Evolutionary conservation across 2,113 vertebrate species (phyloP), one percentile per base, ranked within the genome.

Genomic region (Psophia crepitans): DNA sequence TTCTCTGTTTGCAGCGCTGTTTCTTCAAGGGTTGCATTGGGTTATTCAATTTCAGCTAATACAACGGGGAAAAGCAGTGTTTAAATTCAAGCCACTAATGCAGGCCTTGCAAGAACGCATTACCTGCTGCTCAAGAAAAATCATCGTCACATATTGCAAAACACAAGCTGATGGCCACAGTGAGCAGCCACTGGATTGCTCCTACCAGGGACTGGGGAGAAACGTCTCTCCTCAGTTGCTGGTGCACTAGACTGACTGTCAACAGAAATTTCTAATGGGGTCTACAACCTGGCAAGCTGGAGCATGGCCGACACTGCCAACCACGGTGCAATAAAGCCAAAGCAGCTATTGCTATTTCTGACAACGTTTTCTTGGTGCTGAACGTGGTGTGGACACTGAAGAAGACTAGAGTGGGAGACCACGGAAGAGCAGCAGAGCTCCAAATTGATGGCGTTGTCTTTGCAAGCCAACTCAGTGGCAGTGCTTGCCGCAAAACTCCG

Each of bases 331-430:
- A 17, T 4, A 21, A 54, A 75, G 64, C 58, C 80, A 21, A 30
- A 79, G 2, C 8, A 46, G 32, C 20, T 39, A 23, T 3, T 68
- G 61, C 18, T 64, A 3, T 9, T 87, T 39, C 24, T 7, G 18
- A 53, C 24, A 79, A 5, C 2, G 43, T 46, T 41, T 33, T 28
- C 37, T 37, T 9, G 30, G 53, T 0, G 2, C 63, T 44, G 86
- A 27, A 14, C 0, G 0, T 26, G 73, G 8, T 61, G 30, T 60
- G 53, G 75, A 6, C 1, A 2, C 32, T 32, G 39, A 22, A 30
- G 64, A 57, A 14, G 33, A 17, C 8, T 13, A 32, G 48, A 44
- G 26, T 43, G 32, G 69, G 46, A 82, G 76, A 30, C 12, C 22
- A 33, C 30, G 16, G 64, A 89, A 71, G 44, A 83, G 79, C 63